These are phyloP conservation scores for Lepetodrilus schrolli DNA, from an alignment of 2,888 invertebrate species.

Conservation along the genomic window DNA sequence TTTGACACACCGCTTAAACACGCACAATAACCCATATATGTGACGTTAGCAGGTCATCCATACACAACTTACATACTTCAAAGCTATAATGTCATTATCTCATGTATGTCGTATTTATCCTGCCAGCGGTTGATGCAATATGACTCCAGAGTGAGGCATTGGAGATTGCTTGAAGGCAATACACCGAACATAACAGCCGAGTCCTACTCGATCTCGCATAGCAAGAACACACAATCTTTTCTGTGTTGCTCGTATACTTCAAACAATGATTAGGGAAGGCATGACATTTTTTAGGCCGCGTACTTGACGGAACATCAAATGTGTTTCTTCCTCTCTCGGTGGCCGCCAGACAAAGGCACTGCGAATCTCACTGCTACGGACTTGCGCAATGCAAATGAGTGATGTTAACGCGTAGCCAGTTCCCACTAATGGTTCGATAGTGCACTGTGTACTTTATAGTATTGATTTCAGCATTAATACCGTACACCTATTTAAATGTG, in stretches of 20 bases:
- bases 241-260: background rate
- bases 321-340: background rate
- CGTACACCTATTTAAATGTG: no score
- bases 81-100: no score
- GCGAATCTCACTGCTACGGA: background rate
- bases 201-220: background rate
- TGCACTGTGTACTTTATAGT: no score
- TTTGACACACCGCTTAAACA: no score
- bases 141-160: background rate
- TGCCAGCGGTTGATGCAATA: background rate
- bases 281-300: constrained; percentile 4
- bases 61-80: no score
- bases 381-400: background rate
- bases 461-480: no score
- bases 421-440: no score
- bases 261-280: constrained; percentile 15
- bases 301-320: constrained; percentile 15
- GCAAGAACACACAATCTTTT: background rate
- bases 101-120: no score
- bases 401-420: no score
- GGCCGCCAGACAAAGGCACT: background rate
- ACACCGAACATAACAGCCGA: background rate
- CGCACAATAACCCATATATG: no score
- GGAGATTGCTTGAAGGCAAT: background rate
- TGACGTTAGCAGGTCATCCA: no score